Percentiles rank a stretch among this genome's conserved stretches.
Evolutionary conservation across 2,797 vertebrate genomes (phyloP).

Genomic region (Parotocinclus haroldoi): DNA sequence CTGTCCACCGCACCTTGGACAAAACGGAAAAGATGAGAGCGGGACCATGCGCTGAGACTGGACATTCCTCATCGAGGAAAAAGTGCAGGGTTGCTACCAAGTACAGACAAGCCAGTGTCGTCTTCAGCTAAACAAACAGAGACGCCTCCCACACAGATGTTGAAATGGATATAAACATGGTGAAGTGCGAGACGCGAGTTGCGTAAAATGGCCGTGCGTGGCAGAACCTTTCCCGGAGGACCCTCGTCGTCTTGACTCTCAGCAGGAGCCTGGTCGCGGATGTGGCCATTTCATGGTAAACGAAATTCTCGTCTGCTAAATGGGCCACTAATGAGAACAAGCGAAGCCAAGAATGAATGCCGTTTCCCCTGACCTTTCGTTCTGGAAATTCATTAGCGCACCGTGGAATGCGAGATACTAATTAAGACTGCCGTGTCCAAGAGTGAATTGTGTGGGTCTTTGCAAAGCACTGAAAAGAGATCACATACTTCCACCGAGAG

Average conservation of each 20-base stretch:
- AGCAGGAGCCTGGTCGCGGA: slow-evolving; percentile 28
- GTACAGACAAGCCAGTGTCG: slow-evolving; percentile 62
- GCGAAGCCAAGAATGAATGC: slow-evolving; percentile 48
- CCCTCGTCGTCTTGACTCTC: slow-evolving; percentile 39
- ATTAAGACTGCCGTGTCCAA: slow-evolving; percentile 15
- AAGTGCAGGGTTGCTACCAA: slow-evolving; percentile 51
- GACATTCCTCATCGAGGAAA: slow-evolving; percentile 67
- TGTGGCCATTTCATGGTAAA: slow-evolving; percentile 8
- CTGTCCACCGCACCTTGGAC: no score
- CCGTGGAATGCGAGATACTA: slow-evolving; percentile 3
- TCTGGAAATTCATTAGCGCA: slow-evolving; percentile 15
- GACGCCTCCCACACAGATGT: slow-evolving; percentile 63
- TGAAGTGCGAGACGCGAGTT: slow-evolving; percentile 16
- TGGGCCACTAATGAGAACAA: slow-evolving; percentile 53
- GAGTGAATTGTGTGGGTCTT: slow-evolving; percentile 3
- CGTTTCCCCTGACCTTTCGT: slow-evolving; percentile 1
- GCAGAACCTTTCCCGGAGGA: slow-evolving; percentile 12
- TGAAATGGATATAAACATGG: slow-evolving; percentile 67
- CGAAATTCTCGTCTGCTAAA: slow-evolving; percentile 32
- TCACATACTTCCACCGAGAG: slow-evolving; percentile 16
- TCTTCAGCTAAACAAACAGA: slow-evolving; percentile 68
- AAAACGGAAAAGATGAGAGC: neutral
- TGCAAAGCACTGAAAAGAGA: slow-evolving; percentile 7
- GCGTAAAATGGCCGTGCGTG: slow-evolving; percentile 50
- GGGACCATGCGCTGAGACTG: slow-evolving; percentile 46